phyloP scores from a whole-genome alignment of 2,113 vertebrate genomes.

The Macquaria australasica region DNA sequence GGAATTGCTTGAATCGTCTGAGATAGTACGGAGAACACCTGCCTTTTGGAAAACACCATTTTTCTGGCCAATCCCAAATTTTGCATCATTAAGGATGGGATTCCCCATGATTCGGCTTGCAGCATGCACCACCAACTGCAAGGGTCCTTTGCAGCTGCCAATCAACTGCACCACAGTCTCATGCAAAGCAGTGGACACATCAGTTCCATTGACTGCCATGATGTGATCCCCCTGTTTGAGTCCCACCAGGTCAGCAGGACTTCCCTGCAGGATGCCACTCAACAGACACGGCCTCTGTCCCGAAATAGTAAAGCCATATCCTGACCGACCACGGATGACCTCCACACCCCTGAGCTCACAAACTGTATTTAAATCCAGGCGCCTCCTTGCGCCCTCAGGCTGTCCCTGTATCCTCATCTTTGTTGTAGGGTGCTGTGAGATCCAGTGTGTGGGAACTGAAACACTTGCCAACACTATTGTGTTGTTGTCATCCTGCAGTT shows the following conservation, averaged over 20 bases:
- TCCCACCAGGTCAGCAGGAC: conserved; percentile 91
- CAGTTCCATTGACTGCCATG: conserved; percentile 90
- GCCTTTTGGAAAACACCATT: conserved; percentile 87
- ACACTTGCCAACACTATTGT: conserved; percentile 68
- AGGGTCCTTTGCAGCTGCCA: conserved; percentile 89
- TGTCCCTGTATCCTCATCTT: conserved; percentile 90
- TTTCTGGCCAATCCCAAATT: conserved; percentile 81
- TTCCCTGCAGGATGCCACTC: conserved; percentile 92
- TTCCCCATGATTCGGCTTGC: conserved; percentile 79
- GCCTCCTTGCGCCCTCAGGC: conserved; percentile 84
- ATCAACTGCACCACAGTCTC: conserved; percentile 94
- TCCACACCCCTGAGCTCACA: conserved; percentile 88
- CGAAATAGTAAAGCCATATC: conserved; percentile 95
- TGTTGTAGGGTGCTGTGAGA: conserved; percentile 21
- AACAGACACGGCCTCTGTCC: conserved; percentile 94
- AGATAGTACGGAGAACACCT: conserved; percentile 90
- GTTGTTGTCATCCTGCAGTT: conserved; percentile 66
- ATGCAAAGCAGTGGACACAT: conserved; percentile 89
- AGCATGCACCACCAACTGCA: conserved; percentile 89
- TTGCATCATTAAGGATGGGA: conserved; percentile 90
- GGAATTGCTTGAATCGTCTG: conserved; percentile 85
- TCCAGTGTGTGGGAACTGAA: conserved; percentile 47
- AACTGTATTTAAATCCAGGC: conserved; percentile 79
- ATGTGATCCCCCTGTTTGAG: conserved; percentile 93
- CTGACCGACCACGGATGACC: conserved; percentile 90